Evolutionary conservation across 2,888 invertebrate species (phyloP), one percentile per base, ranked within the genome.

Genomic region (Monopis laevigella): DNA sequence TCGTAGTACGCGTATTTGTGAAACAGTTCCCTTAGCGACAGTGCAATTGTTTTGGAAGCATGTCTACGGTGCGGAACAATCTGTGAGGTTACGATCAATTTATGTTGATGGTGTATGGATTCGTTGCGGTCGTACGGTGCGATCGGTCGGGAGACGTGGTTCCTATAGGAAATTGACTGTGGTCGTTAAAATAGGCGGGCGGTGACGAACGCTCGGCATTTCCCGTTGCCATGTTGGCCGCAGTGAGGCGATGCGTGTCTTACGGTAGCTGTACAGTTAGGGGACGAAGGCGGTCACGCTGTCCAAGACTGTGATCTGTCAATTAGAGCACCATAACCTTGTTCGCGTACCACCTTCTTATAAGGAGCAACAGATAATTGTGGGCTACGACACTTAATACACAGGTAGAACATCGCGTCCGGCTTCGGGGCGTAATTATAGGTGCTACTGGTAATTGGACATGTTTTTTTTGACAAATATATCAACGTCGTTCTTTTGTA

Each of bases 241-340:
- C 39, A 56, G 55, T 49, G 54, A 54, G 58, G 49, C 60, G 57
- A 59, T 61, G 58, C 56, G 60, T 63, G 60, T 60, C 59, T 58
- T 62, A 65, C 69, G 62, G 66, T 66, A 65, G 66, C 64, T 55
- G 57, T 71, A 75, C 74, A 69, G 73, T 75, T 75, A 73, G 50
- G 59, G 59, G 55, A 65, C 61, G 60, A 59, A 65, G 60, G 59
- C 64, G 58, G 65, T 65, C 70, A 65, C 62, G 59, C 59, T 59
- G 65, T 59, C 54, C 56, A 14, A 58, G 57, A 53, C 56, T 60
- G 54, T 60, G 62, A 65, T 70, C 65, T 72, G 70, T 69, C 70
- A 71, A 73, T 72, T 71, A 69, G 59, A 62, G 58, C 57, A 62
- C 60, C 62, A 62, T 64, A 65, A 62, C 65, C 63, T 62, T 36